Conservation (phyloP, 2,888 invertebrate genomes). For the Temnothorax ravouxi region DNA sequence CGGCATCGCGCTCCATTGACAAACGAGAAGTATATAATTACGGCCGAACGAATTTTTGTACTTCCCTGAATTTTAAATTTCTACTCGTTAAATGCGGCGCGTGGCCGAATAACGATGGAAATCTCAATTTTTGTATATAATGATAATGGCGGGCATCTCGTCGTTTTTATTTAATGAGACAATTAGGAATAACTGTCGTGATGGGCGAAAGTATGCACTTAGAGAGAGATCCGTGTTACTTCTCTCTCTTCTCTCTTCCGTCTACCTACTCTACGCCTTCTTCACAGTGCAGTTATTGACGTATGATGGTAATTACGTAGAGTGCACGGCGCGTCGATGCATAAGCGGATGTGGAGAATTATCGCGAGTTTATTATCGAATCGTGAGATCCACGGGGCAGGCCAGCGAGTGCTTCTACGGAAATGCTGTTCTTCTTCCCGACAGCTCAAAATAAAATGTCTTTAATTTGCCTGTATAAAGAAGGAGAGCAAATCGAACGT, state of each 20-base stretch:
- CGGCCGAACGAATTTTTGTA: background rate
- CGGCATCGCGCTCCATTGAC: background rate
- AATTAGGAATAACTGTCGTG: conserved; percentile 29
- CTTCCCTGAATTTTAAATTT: conserved; percentile 2
- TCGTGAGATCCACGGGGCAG: background rate
- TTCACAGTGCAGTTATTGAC: conserved; percentile 27
- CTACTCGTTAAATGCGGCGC: conserved; percentile 7
- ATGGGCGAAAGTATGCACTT: conserved; percentile 30
- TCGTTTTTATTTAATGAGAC: conserved; percentile 37
- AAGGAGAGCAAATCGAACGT: background rate
- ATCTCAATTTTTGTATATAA: conserved; percentile 30
- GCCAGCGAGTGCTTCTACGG: background rate
- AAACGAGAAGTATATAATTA: conserved; percentile 6
- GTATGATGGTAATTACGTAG: conserved; percentile 69
- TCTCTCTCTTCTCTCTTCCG: background rate
- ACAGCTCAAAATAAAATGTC: background rate
- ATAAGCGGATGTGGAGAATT: conserved; percentile 61
- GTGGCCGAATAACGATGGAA: conserved; percentile 14
- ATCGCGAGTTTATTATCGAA: conserved; percentile 41
- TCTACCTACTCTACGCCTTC: background rate
- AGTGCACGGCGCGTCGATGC: conserved; percentile 65
- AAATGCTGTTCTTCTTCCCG: background rate
- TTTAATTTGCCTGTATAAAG: background rate
- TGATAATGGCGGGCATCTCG: conserved; percentile 15
- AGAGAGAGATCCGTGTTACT: conserved; percentile 21